Conservation (phyloP, 2,888 invertebrate species). For the Synergus itoensis region DNA sequence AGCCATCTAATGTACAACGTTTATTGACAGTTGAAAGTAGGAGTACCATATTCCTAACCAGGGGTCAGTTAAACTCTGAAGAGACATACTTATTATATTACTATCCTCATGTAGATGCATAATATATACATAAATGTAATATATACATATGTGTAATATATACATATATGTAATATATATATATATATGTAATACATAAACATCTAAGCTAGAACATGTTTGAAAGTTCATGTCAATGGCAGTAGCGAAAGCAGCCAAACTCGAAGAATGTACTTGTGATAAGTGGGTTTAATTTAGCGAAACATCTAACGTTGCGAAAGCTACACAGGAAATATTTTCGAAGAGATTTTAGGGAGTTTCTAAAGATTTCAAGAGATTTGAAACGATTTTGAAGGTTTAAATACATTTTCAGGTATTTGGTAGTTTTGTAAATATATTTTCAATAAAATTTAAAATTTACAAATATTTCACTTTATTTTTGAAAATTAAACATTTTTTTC, state of each 20-base stretch:
- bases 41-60: background rate
- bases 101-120: background rate
- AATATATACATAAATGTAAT: background rate
- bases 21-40: slow-evolving; percentile 30
- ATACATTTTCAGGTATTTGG: too few relatives aligned
- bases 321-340: background rate
- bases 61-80: slow-evolving; percentile 10
- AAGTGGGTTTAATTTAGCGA: background rate
- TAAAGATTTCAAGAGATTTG: too few relatives aligned
- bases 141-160: background rate
- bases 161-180: background rate
- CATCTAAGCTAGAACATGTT: background rate
- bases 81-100: background rate
- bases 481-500: too few relatives aligned
- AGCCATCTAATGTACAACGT: slow-evolving; percentile 14
- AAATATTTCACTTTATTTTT: too few relatives aligned
- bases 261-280: background rate
- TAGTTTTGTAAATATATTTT: too few relatives aligned
- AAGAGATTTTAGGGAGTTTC: background rate
- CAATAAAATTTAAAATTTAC: too few relatives aligned
- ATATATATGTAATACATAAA: background rate
- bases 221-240: background rate
- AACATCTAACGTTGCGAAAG: background rate
- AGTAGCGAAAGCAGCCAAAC: background rate
- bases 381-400: too few relatives aligned